Evolutionary conservation across 2,113 vertebrate species (phyloP).

Genomic region (Apistogramma diplotaenia): DNA sequence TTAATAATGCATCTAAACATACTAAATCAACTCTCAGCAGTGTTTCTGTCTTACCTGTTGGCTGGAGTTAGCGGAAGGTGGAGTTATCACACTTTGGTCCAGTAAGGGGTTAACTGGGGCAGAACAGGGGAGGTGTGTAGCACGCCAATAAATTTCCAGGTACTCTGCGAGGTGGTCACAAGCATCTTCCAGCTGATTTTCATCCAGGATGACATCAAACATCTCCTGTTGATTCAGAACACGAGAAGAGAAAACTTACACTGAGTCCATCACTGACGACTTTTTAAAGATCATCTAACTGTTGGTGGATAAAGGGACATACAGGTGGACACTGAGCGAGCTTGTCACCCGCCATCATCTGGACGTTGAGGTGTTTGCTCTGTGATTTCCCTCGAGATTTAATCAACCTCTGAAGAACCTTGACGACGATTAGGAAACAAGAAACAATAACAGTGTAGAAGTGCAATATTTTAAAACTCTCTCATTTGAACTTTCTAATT

Average conservation of each 20-base stretch:
- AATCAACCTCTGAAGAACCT: slow-evolving; percentile 94
- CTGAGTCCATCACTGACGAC: neutral
- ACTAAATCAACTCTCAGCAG: neutral
- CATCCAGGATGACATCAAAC: slow-evolving; percentile 94
- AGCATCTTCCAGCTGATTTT: slow-evolving; percentile 95
- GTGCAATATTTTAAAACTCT: neutral
- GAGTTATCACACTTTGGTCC: slow-evolving; percentile 82
- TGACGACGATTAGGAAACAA: neutral
- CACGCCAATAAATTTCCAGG: slow-evolving; percentile 94
- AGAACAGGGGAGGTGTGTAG: slow-evolving; percentile 87
- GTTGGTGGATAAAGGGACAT: slow-evolving; percentile 31
- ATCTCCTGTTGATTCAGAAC: slow-evolving; percentile 80
- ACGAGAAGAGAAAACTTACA: fast-evolving
- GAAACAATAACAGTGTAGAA: neutral
- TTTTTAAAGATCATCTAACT: fast-evolving
- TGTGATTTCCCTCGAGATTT: slow-evolving; percentile 96
- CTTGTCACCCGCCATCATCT: slow-evolving; percentile 98
- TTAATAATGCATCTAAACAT: neutral
- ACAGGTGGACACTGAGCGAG: slow-evolving; percentile 94
- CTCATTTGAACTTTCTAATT: fast-evolving
- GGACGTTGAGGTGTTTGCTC: slow-evolving; percentile 96
- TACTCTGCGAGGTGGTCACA: slow-evolving; percentile 95
- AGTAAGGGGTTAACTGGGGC: slow-evolving; percentile 79
- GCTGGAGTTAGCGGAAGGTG: slow-evolving; percentile 87
- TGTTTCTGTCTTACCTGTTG: slow-evolving; percentile 81